Percentiles rank a stretch among this genome's conserved stretches.
Evolutionary conservation across 2,888 invertebrate species (phyloP).

Genomic region (Gymnosoma rotundatum): DNA sequence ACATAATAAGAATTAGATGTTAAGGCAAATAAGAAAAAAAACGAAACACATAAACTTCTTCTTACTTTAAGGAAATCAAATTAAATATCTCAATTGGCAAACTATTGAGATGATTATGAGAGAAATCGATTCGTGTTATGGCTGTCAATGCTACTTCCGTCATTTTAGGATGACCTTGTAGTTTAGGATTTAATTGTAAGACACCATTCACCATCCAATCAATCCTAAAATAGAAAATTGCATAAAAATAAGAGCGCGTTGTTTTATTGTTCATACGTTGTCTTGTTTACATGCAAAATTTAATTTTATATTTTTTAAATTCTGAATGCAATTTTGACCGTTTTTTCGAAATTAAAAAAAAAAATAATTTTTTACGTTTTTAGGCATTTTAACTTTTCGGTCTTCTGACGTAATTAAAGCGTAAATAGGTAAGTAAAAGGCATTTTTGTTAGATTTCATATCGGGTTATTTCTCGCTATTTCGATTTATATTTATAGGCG

Average conservation of each 20-base stretch:
- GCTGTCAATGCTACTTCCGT: conserved; percentile 91
- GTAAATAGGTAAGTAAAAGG: too few relatives aligned
- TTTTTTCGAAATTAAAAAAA: too few relatives aligned
- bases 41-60: conserved; percentile 26
- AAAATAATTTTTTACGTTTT: too few relatives aligned
- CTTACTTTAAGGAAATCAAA: conserved; percentile 88
- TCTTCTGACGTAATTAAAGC: too few relatives aligned
- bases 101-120: conserved; percentile 91
- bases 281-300: not conserved
- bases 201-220: conserved; percentile 94
- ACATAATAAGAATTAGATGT: not conserved
- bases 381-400: too few relatives aligned
- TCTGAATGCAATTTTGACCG: too few relatives aligned
- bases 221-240: conserved; percentile 81
- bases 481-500: too few relatives aligned
- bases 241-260: not conserved
- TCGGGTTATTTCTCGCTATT: too few relatives aligned
- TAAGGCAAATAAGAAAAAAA: not conserved
- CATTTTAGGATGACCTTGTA: conserved; percentile 87
- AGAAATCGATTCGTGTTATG: conserved; percentile 95
- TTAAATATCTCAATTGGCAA: conserved; percentile 93
- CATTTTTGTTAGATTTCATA: too few relatives aligned
- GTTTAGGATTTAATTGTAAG: conserved; percentile 91
- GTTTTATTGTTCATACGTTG: not conserved
- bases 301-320: too few relatives aligned